These are phyloP conservation scores for Pseudomugil gertrudae DNA, from an alignment of 2,797 vertebrate genomes.

Conservation along the genomic window DNA sequence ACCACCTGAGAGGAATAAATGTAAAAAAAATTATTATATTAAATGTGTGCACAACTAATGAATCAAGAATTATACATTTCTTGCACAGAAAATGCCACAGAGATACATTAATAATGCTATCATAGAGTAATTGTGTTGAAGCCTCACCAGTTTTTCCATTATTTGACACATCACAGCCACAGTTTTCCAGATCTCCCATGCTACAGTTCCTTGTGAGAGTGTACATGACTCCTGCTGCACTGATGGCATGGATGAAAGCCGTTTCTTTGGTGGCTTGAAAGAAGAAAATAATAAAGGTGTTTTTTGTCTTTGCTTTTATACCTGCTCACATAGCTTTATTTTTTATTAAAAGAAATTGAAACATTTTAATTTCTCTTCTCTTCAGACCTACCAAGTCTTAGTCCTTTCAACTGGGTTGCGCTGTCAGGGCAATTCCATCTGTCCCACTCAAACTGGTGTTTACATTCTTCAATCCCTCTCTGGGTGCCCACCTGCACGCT, in stretches of 20 bases:
- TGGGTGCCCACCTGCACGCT: conserved; percentile 91
- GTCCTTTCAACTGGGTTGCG: conserved; percentile 87
- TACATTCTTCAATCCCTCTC: conserved; percentile 90
- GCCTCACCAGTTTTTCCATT: conserved; percentile 89
- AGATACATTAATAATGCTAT: not conserved
- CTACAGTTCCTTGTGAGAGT: conserved; percentile 96
- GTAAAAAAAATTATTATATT: too few relatives aligned
- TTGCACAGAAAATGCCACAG: not conserved
- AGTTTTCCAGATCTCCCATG: conserved; percentile 93
- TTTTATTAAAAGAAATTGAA: not conserved
- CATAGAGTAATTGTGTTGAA: not conserved
- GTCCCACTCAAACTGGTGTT: conserved; percentile 93
- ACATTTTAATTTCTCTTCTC: too few relatives aligned
- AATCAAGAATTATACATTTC: not conserved
- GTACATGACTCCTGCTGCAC: conserved; percentile 94
- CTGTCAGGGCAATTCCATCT: conserved; percentile 94
- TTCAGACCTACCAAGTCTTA: conserved; percentile 84
- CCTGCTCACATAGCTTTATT: not conserved
- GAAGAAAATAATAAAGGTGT: not conserved
- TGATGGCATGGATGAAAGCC: conserved; percentile 95
- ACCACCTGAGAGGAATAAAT: conserved; percentile 82
- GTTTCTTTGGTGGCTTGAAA: conserved; percentile 93
- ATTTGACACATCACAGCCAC: conserved; percentile 92
- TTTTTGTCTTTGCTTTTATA: not conserved
- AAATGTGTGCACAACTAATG: not conserved